Percentiles rank a stretch among this genome's conserved stretches.
phyloP scores from a whole-genome alignment of 2,113 vertebrate genomes.

The Pituophis catenifer region DNA sequence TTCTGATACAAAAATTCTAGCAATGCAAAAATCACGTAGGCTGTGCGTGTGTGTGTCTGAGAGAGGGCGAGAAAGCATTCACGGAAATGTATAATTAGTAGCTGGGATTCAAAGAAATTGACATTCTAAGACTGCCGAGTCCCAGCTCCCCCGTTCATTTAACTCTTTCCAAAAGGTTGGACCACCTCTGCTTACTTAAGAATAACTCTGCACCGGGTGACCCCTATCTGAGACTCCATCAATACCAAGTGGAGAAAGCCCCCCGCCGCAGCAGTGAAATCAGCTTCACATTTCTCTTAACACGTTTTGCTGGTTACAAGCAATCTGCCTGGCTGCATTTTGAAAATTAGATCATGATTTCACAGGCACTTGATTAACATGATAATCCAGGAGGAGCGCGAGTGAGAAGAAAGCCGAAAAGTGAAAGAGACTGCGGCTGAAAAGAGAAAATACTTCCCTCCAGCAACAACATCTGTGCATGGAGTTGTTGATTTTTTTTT shows the following conservation, averaged over 20 bases:
- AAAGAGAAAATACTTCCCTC: slow-evolving; percentile 9
- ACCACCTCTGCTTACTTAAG: slow-evolving; percentile 19
- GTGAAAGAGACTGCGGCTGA: slow-evolving; percentile 15
- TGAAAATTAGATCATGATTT: slow-evolving; percentile 37
- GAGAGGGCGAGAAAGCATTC: background rate
- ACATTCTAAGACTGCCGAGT: background rate
- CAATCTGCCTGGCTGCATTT: slow-evolving; percentile 30
- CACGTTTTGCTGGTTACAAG: slow-evolving; percentile 22
- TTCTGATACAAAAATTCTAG: slow-evolving; percentile 10
- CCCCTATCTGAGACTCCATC: fast-evolving
- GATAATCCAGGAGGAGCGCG: background rate
- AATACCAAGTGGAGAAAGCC: slow-evolving; percentile 24
- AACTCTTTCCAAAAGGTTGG: slow-evolving; percentile 13
- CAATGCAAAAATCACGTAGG: slow-evolving; percentile 2
- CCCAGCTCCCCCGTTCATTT: slow-evolving; percentile 15
- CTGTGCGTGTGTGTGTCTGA: background rate
- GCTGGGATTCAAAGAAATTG: slow-evolving; percentile 4
- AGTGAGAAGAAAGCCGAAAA: slow-evolving; percentile 9
- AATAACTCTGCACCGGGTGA: background rate
- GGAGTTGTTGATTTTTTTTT: background rate
- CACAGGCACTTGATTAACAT: slow-evolving; percentile 53
- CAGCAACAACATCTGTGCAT: background rate
- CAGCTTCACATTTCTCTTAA: slow-evolving; percentile 43
- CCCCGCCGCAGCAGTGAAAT: slow-evolving; percentile 39
- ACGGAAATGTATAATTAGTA: background rate